Conservation (phyloP, 2,113 vertebrate species). For the Odobenus rosmarus region DNA sequence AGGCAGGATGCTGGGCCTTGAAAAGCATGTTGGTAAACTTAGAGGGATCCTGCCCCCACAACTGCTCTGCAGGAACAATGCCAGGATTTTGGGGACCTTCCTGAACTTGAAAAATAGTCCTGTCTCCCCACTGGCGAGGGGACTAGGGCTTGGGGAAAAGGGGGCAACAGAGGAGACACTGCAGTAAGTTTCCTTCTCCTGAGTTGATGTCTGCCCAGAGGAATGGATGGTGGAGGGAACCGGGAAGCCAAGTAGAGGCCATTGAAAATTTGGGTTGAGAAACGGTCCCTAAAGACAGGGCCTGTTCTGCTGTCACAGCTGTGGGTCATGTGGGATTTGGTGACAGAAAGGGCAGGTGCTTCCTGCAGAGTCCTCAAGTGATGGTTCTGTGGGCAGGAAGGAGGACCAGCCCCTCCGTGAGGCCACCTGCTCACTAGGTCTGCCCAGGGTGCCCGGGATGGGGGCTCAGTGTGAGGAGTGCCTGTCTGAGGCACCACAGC, state of each 20-base stretch:
- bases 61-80: background rate
- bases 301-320: background rate
- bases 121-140: background rate
- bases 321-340: background rate
- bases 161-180: rapidly evolving
- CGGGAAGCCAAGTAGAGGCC: background rate
- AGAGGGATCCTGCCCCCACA: no score
- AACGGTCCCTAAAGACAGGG: background rate
- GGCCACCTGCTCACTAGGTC: rapidly evolving
- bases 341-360: background rate
- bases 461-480: rapidly evolving
- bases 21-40: background rate
- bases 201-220: background rate
- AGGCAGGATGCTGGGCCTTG: background rate
- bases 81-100: background rate
- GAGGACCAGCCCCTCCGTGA: rapidly evolving
- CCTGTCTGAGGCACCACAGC: background rate
- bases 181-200: background rate
- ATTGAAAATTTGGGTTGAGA: background rate
- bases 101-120: background rate
- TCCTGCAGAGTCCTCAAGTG: background rate
- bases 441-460: background rate
- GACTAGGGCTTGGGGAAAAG: background rate
- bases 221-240: background rate
- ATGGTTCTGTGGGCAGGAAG: no score